Evolutionary conservation across 2,797 vertebrate species (phyloP).

Genomic region (Spizella passerina): DNA sequence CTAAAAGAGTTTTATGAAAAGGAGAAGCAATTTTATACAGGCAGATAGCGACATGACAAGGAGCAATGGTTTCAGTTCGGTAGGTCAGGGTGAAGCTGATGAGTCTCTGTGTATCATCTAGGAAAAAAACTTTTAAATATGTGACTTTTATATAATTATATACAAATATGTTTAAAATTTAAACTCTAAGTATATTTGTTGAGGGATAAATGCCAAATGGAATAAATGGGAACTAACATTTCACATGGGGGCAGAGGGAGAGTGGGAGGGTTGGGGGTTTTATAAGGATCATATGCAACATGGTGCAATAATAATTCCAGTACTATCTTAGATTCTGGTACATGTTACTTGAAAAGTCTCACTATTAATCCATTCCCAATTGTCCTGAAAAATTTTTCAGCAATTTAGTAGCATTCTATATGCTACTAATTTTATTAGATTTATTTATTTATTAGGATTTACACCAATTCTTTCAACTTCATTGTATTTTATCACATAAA

Average conservation of each 20-base stretch:
- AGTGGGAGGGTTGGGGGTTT: accelerated
- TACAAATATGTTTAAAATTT: neutral
- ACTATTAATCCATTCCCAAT: neutral
- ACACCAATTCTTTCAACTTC: neutral
- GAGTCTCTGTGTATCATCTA: neutral
- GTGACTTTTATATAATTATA: too few species aligned
- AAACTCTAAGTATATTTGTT: neutral
- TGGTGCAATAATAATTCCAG: neutral
- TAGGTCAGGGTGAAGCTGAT: neutral
- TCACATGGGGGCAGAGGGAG: too few species aligned
- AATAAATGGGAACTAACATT: neutral
- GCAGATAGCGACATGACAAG: neutral
- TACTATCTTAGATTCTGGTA: neutral
- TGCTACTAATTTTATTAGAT: too few species aligned
- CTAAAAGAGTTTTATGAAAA: neutral
- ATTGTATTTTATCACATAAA: neutral
- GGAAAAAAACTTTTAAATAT: neutral
- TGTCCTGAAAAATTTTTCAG: neutral
- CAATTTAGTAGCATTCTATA: neutral
- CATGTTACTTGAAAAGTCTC: neutral
- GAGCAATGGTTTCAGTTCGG: neutral
- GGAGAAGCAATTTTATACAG: neutral
- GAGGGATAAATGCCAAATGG: neutral
- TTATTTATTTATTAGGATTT: neutral
- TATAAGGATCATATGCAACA: neutral